phyloP scores from a whole-genome alignment of 1,140 invertebrate genomes.

The Euura lappo region DNA sequence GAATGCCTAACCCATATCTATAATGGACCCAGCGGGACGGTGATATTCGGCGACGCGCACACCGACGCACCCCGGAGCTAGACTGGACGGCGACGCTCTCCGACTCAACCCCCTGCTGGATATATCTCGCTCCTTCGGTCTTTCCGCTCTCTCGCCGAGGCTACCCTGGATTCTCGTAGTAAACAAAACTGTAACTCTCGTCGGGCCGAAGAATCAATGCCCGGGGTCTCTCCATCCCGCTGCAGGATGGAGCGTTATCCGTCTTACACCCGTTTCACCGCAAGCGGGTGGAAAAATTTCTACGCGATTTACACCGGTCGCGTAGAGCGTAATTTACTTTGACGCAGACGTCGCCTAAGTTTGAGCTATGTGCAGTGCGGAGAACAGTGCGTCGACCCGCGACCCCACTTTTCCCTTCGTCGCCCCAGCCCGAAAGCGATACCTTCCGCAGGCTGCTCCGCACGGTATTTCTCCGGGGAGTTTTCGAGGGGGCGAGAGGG shows the following conservation, averaged over 20 bases:
- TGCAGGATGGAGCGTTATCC: not conserved
- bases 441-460: constrained; percentile 5
- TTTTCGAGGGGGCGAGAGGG: not conserved
- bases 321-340: too few relatives aligned
- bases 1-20: too few relatives aligned
- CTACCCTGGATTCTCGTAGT: constrained; percentile 49
- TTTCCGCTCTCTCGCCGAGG: constrained; percentile 27
- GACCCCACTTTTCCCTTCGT: not conserved
- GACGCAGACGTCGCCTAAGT: not conserved
- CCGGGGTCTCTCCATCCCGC: not conserved
- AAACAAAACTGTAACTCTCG: constrained; percentile 63
- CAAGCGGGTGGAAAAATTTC: too few relatives aligned
- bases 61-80: constrained; percentile 38
- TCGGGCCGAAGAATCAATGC: constrained; percentile 56
- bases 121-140: too few relatives aligned
- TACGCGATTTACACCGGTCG: too few relatives aligned
- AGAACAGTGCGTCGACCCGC: not conserved
- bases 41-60: constrained; percentile 8
- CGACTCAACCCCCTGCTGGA: not conserved
- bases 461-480: constrained; percentile 38
- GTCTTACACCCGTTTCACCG: not conserved
- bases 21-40: not conserved
- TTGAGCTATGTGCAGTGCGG: too few relatives aligned
- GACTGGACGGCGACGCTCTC: constrained; percentile 53
- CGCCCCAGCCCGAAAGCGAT: constrained; percentile 13